Percentiles rank a stretch among this genome's conserved stretches.
phyloP scores from a whole-genome alignment of 1,140 invertebrate genomes.

The Cephus cinctus region DNA sequence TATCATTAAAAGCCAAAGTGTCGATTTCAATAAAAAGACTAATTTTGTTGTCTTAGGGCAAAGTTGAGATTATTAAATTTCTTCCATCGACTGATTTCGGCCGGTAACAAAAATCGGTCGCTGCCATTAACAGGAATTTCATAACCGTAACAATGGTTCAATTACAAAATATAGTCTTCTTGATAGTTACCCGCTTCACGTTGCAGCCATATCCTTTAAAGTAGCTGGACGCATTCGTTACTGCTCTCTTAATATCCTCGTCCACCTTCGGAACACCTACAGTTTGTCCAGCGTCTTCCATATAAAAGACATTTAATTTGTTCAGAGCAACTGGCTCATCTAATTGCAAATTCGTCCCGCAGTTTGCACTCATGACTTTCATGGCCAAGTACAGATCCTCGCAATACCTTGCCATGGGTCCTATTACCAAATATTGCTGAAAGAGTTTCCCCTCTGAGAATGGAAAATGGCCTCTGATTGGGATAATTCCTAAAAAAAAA shows the following conservation, averaged over 20 bases:
- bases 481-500: conserved; percentile 52
- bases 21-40: too few relatives aligned
- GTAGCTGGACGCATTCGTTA: conserved; percentile 52
- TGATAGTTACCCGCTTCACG: too few relatives aligned
- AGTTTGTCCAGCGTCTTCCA: conserved; percentile 61
- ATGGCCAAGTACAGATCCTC: conserved; percentile 70
- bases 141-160: too few relatives aligned
- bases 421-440: conserved; percentile 60
- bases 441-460: conserved; percentile 52
- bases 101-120: too few relatives aligned
- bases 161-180: too few relatives aligned
- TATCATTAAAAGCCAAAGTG: too few relatives aligned
- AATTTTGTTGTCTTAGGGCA: too few relatives aligned
- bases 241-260: conserved; percentile 52
- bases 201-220: conserved; percentile 46
- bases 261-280: conserved; percentile 53
- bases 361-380: conserved; percentile 56
- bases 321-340: conserved; percentile 59
- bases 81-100: too few relatives aligned
- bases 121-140: too few relatives aligned
- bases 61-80: too few relatives aligned
- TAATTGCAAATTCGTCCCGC: conserved; percentile 48
- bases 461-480: conserved; percentile 62
- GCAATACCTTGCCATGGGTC: conserved; percentile 78
- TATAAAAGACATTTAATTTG: conserved; percentile 65